Evolutionary conservation across 2,888 invertebrate species (phyloP).

Genomic region (Pristionchus japonicus): DNA sequence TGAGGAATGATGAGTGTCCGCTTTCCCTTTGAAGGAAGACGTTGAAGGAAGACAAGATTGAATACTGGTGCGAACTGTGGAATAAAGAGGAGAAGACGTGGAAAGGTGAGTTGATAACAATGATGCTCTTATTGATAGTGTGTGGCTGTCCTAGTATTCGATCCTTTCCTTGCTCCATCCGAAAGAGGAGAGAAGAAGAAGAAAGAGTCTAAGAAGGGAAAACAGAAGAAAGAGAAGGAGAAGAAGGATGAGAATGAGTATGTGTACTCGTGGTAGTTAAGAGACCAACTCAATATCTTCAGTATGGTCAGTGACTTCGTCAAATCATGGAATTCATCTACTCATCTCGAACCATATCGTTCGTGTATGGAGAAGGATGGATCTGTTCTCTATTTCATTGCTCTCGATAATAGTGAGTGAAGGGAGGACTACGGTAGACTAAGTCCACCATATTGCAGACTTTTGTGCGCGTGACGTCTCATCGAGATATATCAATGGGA

Average conservation of each 20-base stretch:
- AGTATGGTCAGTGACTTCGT: not conserved
- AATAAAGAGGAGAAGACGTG: not conserved
- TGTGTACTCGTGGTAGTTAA: not conserved
- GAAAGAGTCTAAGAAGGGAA: not conserved
- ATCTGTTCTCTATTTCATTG: not conserved
- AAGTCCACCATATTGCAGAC: not conserved
- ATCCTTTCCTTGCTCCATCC: not conserved
- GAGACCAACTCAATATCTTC: not conserved
- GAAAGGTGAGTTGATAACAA: not conserved
- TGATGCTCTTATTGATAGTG: too few species aligned
- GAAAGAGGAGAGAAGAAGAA: not conserved
- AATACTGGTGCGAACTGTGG: conserved; percentile 40
- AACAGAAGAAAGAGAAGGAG: not conserved
- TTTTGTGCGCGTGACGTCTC: not conserved
- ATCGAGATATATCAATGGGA: not conserved
- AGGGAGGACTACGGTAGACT: not conserved
- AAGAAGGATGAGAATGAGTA: not conserved
- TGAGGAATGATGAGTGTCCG: not conserved
- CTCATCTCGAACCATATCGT: not conserved
- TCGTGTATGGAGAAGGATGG: not conserved
- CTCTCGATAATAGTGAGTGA: not conserved
- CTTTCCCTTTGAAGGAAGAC: not conserved
- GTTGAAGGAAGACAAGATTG: not conserved
- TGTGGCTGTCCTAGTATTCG: not conserved
- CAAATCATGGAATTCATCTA: not conserved